Evolutionary conservation across 2,797 vertebrate species (phyloP), one percentile per base, ranked within the genome.

Genomic region (Protonibea diacanthus): DNA sequence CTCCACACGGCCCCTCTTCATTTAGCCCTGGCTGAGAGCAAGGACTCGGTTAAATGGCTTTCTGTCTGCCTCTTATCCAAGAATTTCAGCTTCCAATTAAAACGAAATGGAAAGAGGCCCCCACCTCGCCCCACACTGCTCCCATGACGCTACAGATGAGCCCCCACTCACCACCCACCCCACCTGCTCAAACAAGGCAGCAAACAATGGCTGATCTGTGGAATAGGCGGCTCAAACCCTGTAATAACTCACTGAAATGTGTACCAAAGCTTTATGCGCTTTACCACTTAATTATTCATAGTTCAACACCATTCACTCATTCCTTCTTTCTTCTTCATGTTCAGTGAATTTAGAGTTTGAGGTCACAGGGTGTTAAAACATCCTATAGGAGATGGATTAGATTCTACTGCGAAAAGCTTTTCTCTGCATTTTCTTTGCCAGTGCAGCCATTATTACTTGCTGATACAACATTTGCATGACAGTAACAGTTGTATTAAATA

Each of bases 61-160:
- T 90, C 85, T 87, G 82, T 79, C 82, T 68, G 25, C 73, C 67
- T 63, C 74, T 89, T 85, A 85, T 89, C 89, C 83, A 74, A 84
- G 81, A 90, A 91, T 89, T 89, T 85, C 86, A 87, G 81, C 86
- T 71, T 91, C 87, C 90, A 93, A 93, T 94, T 92, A 93, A 90
- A 91, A 89, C 14, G 40, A 89, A 94, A 91, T 92, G 59, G 87
- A 94, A 92, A 78, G 61, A 23, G 2, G 69, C 59, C 78, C 63
- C 64, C 72, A 64, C 61, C 63, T 69, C 53, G 6, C 63, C 72
- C 68, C 7, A 33, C 71, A 15, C 25, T n/a, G 42, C 67, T 90
- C 89, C 88, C 85, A 86, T 57, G 70, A 47, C 3, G 17, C 83
- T 55, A 40, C 74, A 71, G 66, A 84, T 80, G 78, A 83, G 77